A percentile compares a stretch with the other conserved stretches of the same genome.
Evolutionary conservation across 2,888 invertebrate species (phyloP).

Genomic region (Cerceris rybyensis): DNA sequence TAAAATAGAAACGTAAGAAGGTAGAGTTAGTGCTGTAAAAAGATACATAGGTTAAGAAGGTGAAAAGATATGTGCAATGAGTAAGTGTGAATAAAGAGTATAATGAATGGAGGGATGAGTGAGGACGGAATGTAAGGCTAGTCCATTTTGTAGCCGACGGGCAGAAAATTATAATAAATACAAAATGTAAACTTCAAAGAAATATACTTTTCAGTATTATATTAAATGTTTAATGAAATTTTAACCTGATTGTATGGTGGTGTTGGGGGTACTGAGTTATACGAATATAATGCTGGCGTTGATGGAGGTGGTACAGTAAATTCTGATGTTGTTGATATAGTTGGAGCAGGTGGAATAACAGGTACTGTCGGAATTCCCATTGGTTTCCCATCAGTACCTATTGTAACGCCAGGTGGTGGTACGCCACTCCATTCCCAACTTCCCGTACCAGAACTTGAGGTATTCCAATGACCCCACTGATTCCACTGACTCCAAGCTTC

Average conservation of each 20-base stretch:
- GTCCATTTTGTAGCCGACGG: too few relatives aligned
- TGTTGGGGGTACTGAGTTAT: constrained; percentile 74
- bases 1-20: too few relatives aligned
- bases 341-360: constrained; percentile 76
- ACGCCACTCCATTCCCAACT: constrained; percentile 80
- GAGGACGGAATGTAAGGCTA: too few relatives aligned
- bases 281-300: constrained; percentile 73
- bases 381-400: constrained; percentile 78
- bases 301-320: constrained; percentile 74
- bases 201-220: constrained; percentile 10
- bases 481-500: constrained; percentile 79
- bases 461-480: constrained; percentile 78
- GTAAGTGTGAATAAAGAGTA: too few relatives aligned
- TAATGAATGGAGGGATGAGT: too few relatives aligned
- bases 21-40: too few relatives aligned
- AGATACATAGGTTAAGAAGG: too few relatives aligned
- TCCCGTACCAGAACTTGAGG: constrained; percentile 72
- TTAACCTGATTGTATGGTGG: constrained; percentile 77
- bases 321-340: constrained; percentile 73
- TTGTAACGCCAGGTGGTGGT: constrained; percentile 76
- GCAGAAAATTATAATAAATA: too few relatives aligned
- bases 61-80: too few relatives aligned
- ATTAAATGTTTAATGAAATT: constrained; percentile 43
- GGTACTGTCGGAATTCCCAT: constrained; percentile 74
- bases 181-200: neutral